A percentile compares a stretch with the other conserved stretches of the same genome.
phyloP scores from a whole-genome alignment of 2,797 vertebrate genomes.

The Phrynocephalus forsythii region DNA sequence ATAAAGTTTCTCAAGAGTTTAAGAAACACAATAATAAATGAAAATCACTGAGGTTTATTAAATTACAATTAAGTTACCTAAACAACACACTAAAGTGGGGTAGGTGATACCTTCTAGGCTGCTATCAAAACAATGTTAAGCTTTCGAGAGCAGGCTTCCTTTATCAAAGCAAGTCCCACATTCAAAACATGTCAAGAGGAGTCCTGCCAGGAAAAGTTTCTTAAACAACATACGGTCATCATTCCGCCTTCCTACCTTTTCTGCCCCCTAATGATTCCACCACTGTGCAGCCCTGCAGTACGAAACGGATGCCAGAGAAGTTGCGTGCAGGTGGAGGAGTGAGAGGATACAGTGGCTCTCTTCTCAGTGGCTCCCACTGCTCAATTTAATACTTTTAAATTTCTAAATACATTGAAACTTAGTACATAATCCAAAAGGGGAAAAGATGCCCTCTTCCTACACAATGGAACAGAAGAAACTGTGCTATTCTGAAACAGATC shows the following conservation, averaged over 20 bases:
- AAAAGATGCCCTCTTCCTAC: neutral
- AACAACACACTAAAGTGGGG: neutral
- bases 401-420: neutral
- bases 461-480: neutral
- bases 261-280: neutral
- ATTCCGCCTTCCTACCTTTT: neutral
- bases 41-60: neutral
- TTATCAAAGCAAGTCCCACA: no score
- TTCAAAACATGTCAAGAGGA: no score
- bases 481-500: neutral
- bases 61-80: conserved; percentile 7
- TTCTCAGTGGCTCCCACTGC: neutral
- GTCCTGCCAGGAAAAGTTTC: no score
- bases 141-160: no score
- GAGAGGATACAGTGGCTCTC: neutral
- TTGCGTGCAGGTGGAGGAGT: neutral
- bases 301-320: neutral
- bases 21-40: conserved; percentile 8
- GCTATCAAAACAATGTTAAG: no score
- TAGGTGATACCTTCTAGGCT: no score
- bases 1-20: neutral
- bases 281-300: neutral
- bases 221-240: neutral
- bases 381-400: neutral
- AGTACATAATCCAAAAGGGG: neutral